Evolutionary conservation across 2,113 vertebrate species (phyloP).

Genomic region (Microcebus ravelobensis): DNA sequence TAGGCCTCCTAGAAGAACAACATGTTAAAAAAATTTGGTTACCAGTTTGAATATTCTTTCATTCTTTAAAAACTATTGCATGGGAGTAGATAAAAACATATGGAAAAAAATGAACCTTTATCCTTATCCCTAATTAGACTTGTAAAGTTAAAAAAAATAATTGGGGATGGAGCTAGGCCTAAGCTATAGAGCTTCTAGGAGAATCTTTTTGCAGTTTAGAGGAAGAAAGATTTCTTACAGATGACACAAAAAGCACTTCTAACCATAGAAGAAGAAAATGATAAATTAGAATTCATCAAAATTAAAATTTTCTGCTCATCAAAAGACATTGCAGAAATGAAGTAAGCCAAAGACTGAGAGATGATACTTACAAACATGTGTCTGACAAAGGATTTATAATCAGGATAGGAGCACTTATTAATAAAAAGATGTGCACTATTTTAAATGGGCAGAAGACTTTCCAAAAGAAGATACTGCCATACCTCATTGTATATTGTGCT

Average conservation of each 20-base stretch:
- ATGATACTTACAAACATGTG: neutral
- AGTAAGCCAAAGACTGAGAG: neutral
- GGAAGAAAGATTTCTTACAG: neutral
- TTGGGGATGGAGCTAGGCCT: neutral
- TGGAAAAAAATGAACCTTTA: neutral
- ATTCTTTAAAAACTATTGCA: neutral
- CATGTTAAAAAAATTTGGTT: neutral
- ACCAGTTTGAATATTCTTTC: neutral
- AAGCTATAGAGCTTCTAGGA: neutral
- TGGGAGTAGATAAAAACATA: slow-evolving; percentile 1
- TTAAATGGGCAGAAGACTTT: neutral
- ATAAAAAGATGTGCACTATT: neutral
- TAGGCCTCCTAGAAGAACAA: neutral
- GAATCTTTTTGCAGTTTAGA: neutral
- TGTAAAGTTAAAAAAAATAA: neutral
- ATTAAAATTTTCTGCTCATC: neutral
- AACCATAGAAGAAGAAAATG: neutral
- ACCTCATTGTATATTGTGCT: neutral
- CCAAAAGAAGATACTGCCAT: neutral
- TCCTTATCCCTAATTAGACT: neutral
- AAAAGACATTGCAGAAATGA: neutral
- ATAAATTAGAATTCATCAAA: neutral
- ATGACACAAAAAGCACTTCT: neutral
- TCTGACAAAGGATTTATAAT: neutral
- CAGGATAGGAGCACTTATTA: neutral